Conservation (phyloP, 1,140 invertebrate species). For the Eurosta solidaginis region DNA sequence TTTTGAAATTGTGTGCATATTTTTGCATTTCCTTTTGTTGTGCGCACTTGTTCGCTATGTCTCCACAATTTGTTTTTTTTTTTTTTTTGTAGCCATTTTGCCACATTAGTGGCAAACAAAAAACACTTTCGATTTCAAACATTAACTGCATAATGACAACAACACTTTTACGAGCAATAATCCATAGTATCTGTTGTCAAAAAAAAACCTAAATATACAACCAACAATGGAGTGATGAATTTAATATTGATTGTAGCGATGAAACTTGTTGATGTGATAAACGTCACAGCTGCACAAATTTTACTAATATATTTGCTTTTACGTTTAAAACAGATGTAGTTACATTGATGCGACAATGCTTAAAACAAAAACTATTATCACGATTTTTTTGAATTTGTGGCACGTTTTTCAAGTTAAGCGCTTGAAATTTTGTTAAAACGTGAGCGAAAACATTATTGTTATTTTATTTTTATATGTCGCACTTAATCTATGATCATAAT, state of each 20-base stretch:
- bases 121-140: constrained; percentile 4
- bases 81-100: neutral
- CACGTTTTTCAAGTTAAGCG: neutral
- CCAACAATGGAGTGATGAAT: neutral
- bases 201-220: neutral
- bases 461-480: neutral
- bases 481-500: neutral
- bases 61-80: no score
- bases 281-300: neutral
- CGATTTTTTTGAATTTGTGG: neutral
- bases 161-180: neutral
- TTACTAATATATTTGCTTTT: no score
- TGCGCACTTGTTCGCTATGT: neutral
- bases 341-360: constrained; percentile 9
- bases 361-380: neutral
- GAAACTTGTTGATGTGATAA: neutral
- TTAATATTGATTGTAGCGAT: neutral
- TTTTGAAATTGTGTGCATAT: neutral
- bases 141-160: neutral
- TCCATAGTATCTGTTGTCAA: no score
- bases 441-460: neutral
- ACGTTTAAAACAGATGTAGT: no score
- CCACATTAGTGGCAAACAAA: neutral
- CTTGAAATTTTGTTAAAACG: neutral
- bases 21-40: neutral